These are phyloP conservation scores for Labia minor DNA, from an alignment of 2,888 invertebrate species.

Conservation along the genomic window DNA sequence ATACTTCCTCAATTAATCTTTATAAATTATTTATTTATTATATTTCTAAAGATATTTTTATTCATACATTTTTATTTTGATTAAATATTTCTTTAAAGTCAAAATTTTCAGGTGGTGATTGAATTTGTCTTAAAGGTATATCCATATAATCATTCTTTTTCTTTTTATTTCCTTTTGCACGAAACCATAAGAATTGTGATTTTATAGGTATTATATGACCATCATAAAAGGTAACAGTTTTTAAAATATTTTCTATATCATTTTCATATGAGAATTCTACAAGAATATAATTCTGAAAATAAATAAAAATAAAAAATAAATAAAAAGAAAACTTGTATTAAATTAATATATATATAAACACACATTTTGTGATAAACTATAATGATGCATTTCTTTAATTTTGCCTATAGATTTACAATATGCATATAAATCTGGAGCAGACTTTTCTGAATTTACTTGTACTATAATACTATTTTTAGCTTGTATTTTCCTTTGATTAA, in stretches of 20 bases:
- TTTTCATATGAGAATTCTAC: conserved; percentile 54
- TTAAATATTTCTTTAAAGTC: background rate
- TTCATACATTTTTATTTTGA: background rate
- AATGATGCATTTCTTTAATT: conserved; percentile 56
- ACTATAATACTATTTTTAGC: conserved; percentile 61
- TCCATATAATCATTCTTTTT: conserved; percentile 25
- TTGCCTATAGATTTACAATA: conserved; percentile 58
- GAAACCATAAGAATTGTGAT: conserved; percentile 65
- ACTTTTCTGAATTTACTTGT: conserved; percentile 62
- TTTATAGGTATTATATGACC: conserved; percentile 50
- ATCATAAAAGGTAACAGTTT: conserved; percentile 46
- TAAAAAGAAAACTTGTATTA: conserved; percentile 21
- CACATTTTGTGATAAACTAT: conserved; percentile 38
- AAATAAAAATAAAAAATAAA: conserved; percentile 21
- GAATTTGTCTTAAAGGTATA: background rate
- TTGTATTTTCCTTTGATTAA: conserved; percentile 48
- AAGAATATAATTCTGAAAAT: conserved; percentile 57
- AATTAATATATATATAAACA: conserved; percentile 26
- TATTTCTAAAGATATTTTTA: background rate
- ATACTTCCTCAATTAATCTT: too few relatives aligned
- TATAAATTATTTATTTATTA: too few relatives aligned
- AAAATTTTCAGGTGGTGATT: background rate
- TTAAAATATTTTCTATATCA: conserved; percentile 46
- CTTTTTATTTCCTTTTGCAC: conserved; percentile 38
- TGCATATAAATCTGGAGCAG: conserved; percentile 52